Evolutionary conservation across 2,888 invertebrate species (phyloP).

Genomic region (Paralinhomoeus sp.): DNA sequence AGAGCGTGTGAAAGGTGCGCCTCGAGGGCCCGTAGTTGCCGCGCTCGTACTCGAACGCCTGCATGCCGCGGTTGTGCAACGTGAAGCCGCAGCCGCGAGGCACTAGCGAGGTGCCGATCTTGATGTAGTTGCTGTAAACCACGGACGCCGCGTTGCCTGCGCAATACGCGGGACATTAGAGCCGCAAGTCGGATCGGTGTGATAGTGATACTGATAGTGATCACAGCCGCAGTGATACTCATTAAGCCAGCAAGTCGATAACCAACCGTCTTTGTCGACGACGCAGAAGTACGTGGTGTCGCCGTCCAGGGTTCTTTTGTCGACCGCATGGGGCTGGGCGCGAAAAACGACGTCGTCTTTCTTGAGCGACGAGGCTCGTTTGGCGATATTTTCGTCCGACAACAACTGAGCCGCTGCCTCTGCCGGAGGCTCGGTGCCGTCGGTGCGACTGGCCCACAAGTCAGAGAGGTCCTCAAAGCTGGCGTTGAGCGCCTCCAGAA

Average conservation of each 20-base stretch:
- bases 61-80: constrained; percentile 3
- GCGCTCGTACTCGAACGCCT: constrained; percentile 1
- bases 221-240: too few relatives aligned
- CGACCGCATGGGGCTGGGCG: constrained; percentile 1
- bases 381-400: background rate
- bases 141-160: background rate
- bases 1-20: constrained; percentile 1
- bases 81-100: constrained; percentile 5
- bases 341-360: background rate
- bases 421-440: background rate
- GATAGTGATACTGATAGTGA: too few relatives aligned
- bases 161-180: too few relatives aligned
- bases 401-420: background rate
- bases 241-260: too few relatives aligned
- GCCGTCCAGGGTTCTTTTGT: background rate
- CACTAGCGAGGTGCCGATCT: constrained; percentile 1
- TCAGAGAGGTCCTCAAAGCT: background rate
- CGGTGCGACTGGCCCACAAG: background rate
- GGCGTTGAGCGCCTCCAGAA: background rate
- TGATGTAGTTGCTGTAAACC: constrained; percentile 2
- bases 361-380: background rate
- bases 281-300: constrained; percentile 4
- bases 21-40: background rate
- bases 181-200: too few relatives aligned
- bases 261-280: constrained; percentile 1